phyloP scores from a whole-genome alignment of 2,797 vertebrate genomes.

The Dallia pectoralis region DNA sequence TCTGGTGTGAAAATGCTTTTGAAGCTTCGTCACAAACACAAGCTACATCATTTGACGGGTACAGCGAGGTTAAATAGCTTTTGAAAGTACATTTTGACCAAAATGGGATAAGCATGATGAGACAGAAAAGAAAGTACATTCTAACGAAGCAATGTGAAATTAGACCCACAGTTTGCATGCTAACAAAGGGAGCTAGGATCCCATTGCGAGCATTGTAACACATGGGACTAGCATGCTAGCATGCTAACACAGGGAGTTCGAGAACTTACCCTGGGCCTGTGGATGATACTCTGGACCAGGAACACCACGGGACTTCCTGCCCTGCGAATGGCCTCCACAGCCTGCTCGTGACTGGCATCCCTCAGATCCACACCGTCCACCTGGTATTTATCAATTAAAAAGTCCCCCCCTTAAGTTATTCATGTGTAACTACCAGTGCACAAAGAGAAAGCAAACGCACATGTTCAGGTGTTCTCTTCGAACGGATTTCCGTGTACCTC shows the following conservation, averaged over 20 bases:
- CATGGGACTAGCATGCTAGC: neutral
- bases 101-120: neutral
- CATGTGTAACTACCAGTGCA: neutral
- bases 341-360: constrained; percentile 97
- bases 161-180: neutral
- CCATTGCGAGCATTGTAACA: neutral
- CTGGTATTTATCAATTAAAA: constrained; percentile 63
- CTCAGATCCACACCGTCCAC: constrained; percentile 94
- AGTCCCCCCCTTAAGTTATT: too few relatives aligned
- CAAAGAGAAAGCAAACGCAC: neutral
- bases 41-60: neutral
- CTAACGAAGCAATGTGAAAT: too few relatives aligned
- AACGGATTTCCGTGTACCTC: constrained; percentile 77
- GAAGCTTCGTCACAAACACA: neutral
- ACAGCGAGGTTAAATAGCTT: neutral
- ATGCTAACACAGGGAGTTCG: neutral
- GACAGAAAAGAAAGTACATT: neutral
- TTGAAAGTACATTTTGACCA: neutral
- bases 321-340: constrained; percentile 96
- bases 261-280: constrained; percentile 87
- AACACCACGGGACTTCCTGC: constrained; percentile 95
- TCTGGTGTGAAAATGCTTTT: too few relatives aligned
- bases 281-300: constrained; percentile 94
- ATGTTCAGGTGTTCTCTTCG: neutral
- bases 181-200: neutral